Percentiles rank a stretch among this genome's conserved stretches.
These are phyloP conservation scores for Morpho achilles DNA, from an alignment of 2,888 invertebrate genomes.

Conservation along the genomic window DNA sequence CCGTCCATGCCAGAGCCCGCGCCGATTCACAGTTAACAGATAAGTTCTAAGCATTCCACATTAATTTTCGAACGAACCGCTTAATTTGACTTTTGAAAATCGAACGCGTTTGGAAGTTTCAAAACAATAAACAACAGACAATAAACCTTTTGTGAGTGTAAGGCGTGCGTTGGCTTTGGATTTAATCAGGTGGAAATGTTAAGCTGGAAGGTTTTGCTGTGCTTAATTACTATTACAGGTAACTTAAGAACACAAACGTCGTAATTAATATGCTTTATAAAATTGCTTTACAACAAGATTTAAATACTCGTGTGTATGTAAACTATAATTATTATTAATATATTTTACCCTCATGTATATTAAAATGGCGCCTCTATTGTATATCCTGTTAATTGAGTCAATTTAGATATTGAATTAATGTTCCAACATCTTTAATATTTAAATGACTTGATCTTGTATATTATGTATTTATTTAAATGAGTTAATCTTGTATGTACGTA, in stretches of 20 bases:
- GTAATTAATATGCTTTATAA: too few relatives aligned
- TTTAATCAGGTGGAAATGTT: constrained; percentile 66
- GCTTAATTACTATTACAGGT: constrained; percentile 63
- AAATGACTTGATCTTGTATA: too few relatives aligned
- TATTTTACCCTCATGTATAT: too few relatives aligned
- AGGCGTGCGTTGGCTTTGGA: constrained; percentile 35
- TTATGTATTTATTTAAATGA: too few relatives aligned
- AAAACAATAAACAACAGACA: constrained; percentile 2
- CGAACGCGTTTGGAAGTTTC: background rate
- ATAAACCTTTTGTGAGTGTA: constrained; percentile 19
- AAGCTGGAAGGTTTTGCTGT: constrained; percentile 61
- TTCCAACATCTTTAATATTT: too few relatives aligned
- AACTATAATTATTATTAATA: too few relatives aligned
- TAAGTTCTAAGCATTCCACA: constrained; percentile 54
- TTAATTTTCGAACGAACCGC: constrained; percentile 33
- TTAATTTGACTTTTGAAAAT: background rate
- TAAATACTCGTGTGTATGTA: too few relatives aligned
- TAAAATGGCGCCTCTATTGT: too few relatives aligned
- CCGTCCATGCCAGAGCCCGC: constrained; percentile 41
- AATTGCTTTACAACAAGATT: too few relatives aligned
- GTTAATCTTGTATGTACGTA: too few relatives aligned
- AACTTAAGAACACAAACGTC: constrained; percentile 33
- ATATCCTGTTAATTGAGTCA: too few relatives aligned
- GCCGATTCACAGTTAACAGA: constrained; percentile 55
- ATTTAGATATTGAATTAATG: too few relatives aligned